Conservation (phyloP, 2,797 vertebrate genomes). For the Sebastes kiyomatsui region DNA sequence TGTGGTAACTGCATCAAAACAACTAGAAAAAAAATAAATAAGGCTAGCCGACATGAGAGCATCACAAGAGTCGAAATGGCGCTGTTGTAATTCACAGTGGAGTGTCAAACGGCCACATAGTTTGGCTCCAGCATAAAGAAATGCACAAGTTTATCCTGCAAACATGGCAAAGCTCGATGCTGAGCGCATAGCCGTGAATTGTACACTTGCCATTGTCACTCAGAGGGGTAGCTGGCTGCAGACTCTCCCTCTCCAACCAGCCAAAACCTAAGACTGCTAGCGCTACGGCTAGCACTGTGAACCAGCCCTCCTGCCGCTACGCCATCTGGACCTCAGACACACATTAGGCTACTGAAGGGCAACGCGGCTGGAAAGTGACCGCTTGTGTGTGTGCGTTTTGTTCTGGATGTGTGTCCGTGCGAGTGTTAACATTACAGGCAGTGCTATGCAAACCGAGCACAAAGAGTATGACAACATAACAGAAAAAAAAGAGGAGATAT, state of each 20-base stretch:
- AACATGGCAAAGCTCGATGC: constrained; percentile 13
- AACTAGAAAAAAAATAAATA: not conserved
- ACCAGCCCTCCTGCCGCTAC: constrained; percentile 75
- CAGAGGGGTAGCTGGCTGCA: constrained; percentile 64
- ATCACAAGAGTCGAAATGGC: not conserved
- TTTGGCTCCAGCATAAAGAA: constrained; percentile 20
- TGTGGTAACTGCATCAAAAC: constrained; percentile 33
- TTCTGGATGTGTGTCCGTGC: constrained; percentile 15
- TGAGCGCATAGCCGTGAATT: constrained; percentile 30
- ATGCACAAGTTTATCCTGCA: constrained; percentile 16
- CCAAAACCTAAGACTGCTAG: constrained; percentile 57
- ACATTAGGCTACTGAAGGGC: constrained; percentile 70
- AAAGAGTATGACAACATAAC: constrained; percentile 13
- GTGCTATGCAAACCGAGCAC: constrained; percentile 25
- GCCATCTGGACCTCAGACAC: constrained; percentile 84
- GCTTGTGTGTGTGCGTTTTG: constrained; percentile 8
- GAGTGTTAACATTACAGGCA: constrained; percentile 12
- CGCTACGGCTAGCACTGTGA: constrained; percentile 53
- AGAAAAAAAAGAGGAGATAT: not conserved
- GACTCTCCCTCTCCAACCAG: constrained; percentile 42
- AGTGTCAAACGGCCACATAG: constrained; percentile 40
- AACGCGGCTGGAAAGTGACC: constrained; percentile 71
- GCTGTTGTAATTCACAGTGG: not conserved
- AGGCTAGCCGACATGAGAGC: not conserved
- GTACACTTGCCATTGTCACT: constrained; percentile 71